phyloP scores from a whole-genome alignment of 2,797 vertebrate species.

The Mastacembelus armatus region DNA sequence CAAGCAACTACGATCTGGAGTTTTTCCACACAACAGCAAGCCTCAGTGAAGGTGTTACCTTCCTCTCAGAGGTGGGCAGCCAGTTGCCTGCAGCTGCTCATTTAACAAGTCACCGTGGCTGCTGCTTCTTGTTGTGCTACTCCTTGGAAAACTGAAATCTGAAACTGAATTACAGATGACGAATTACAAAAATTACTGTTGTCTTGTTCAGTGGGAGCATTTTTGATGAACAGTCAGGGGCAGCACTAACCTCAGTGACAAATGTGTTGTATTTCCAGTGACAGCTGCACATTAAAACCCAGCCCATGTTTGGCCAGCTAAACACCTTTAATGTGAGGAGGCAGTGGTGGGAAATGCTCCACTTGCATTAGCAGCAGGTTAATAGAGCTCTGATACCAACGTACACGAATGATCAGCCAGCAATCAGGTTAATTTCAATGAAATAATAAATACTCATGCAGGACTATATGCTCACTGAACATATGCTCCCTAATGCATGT shows the following conservation, averaged over 20 bases:
- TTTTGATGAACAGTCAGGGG: background rate
- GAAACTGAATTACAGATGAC: background rate
- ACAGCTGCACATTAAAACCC: no score
- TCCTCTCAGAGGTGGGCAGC: background rate
- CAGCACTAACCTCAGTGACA: no score
- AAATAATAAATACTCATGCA: background rate
- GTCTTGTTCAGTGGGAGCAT: background rate
- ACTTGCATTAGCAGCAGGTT: background rate
- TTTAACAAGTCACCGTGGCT: background rate
- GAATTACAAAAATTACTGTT: background rate
- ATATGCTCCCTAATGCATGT: background rate
- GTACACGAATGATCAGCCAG: background rate
- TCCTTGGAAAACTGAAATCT: background rate
- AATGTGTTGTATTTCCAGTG: no score
- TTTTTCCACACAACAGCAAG: conserved; percentile 6
- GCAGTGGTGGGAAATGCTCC: no score
- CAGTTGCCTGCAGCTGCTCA: no score
- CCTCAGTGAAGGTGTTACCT: background rate
- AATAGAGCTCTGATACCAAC: background rate
- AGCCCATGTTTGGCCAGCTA: no score
- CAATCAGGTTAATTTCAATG: background rate
- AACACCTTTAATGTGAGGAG: no score
- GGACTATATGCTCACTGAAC: background rate
- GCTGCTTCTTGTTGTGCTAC: background rate
- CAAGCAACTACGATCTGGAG: conserved; percentile 12